Evolutionary conservation across 2,797 vertebrate species (phyloP), one percentile per base, ranked within the genome.

Genomic region (Tiaroga cobitis): DNA sequence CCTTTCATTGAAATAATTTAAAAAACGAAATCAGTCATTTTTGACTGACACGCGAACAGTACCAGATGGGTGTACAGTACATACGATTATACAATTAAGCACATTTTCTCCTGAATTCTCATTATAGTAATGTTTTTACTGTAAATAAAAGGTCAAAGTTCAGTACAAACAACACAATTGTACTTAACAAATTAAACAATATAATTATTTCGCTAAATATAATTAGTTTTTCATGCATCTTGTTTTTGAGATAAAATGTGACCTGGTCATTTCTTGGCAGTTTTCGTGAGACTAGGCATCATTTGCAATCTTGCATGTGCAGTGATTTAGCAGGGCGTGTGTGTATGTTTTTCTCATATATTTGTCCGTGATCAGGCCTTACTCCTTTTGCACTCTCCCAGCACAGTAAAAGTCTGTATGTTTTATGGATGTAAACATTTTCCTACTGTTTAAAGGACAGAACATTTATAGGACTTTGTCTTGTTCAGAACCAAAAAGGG

Each of bases 401-500:
- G 49, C 9, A 34, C 51, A 70, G 37, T 77, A 43, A 43, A 68
- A 18, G 34, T 59, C 34, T 16, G 29, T 49, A 13, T 75, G 70
- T 74, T 75, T 74, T 51, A 65, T 37, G 18, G 15, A 21, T 69
- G 49, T 39, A 68, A 77, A 84, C 41, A 77, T 69, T 9, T 46
- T 72, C 51, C 54, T 72, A 9, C 29, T 85, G 68, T 73, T 63
- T 63, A 80, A 63, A 72, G 8, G 41, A 80, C 49, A 61, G 39
- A 72, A 46, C 26, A 19, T 70, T 78, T 81, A 81, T 56, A 26
- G 67, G 65, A 68, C 63, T 49, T 83, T 76, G 4, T 61, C 29
- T 49, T 49, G n/a, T 56, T 54, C 37, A 26, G 63, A 76, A 83
- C 59, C 59, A 68, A 68, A 83, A 83, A 56, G 9, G 74, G 82